Evolutionary conservation across 2,888 invertebrate genomes (phyloP), one percentile per base, ranked within the genome.

Genomic region (Brachyptera risi): DNA sequence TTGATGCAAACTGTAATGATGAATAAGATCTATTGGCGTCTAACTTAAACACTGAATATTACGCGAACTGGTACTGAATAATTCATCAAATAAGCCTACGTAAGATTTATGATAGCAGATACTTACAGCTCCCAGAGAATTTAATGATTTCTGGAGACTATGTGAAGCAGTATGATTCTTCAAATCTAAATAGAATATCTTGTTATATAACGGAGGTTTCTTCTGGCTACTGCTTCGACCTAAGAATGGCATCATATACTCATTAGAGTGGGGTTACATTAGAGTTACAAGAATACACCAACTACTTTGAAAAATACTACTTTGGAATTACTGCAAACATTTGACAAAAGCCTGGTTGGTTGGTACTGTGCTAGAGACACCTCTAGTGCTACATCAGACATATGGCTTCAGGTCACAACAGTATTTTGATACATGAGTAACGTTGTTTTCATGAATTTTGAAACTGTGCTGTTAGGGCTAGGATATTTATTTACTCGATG

Each of bases 111-210:
- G 7, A 17, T 31, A 31, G 15, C 35, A 17, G 15, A 17, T 26
- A 79, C 86, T 85, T 76, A 87, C 87, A 76, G 88, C 84, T 67
- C 88, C 88, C 74, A 88, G 80, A 69, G 84, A 81, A 73, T 84
- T 84, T 69, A 89, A 83, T 73, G 83, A 84, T 66, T 80, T 78
- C 70, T 88, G 87, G 75, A 88, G 75, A 67, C 83, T 85, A 70
- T 80, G 78, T 64, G 83, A 79, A 60, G 83, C 75, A 68, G 80
- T 81, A 78, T 84, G 83, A 71, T 86, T 88, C 77, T 86, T 85
- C 69, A 89, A 81, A 73, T 88, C 87, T 80, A 89, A 80, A 75
- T 87, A 89, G 78, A 88, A 88, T 73, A 81, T 84, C 71, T 84
- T 85, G 74, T 84, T 83, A 69, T 80, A 80, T 73, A 88, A 73